phyloP scores from a whole-genome alignment of 2,113 vertebrate genomes.

The Tretioscincus oriximinensis region DNA sequence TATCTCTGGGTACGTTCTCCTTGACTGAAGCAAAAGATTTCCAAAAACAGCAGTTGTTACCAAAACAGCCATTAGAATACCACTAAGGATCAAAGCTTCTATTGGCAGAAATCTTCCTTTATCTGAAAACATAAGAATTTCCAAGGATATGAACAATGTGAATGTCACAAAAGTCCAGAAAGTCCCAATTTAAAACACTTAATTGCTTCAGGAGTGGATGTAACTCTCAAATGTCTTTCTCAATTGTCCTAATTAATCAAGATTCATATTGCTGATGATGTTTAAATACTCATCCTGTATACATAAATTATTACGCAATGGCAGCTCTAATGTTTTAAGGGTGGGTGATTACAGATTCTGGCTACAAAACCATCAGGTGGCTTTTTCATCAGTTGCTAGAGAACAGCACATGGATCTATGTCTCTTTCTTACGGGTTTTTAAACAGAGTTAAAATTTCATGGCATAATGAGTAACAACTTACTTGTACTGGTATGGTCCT shows the following conservation, averaged over 20 bases:
- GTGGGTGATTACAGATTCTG: too few species aligned
- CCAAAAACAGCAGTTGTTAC: conserved; percentile 71
- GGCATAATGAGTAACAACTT: conserved; percentile 35
- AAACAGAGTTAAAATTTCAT: background rate
- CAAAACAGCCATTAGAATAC: conserved; percentile 69
- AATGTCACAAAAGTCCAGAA: background rate
- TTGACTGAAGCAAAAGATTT: conserved; percentile 74
- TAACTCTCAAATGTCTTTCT: background rate
- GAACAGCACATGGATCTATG: too few species aligned
- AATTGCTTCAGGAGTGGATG: background rate
- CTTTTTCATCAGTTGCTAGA: too few species aligned
- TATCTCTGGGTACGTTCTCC: conserved; percentile 68
- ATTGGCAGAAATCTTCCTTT: conserved; percentile 55
- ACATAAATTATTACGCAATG: background rate
- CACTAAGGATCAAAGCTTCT: conserved; percentile 72
- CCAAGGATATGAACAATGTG: background rate
- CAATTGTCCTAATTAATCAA: background rate
- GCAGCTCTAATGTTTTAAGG: too few species aligned
- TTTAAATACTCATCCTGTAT: background rate
- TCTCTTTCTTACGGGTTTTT: too few species aligned
- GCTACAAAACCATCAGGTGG: too few species aligned
- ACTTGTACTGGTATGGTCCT: conserved; percentile 54
- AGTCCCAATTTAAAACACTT: background rate
- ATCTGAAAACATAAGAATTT: conserved; percentile 45
- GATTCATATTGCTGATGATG: background rate